Evolutionary conservation across 2,888 invertebrate species (phyloP), one percentile per base, ranked within the genome.

Genomic region (Meandrusa payeni): DNA sequence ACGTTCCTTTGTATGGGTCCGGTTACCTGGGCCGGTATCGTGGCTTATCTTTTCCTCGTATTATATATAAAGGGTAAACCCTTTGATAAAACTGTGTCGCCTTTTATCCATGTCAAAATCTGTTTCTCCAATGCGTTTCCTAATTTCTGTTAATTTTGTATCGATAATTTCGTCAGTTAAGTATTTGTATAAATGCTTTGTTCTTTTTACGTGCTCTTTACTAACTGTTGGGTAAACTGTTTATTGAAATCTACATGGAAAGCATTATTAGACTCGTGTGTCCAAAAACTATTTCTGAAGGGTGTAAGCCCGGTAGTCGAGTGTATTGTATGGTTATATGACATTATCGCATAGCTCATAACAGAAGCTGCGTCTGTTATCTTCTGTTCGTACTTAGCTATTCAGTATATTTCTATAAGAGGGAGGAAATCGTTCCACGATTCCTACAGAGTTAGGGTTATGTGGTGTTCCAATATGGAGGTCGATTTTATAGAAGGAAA

Each of bases 151-250:
- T n/a, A 36, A 20, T 38, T 55, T 56, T 3, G 9, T 17, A 1
- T 31, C 10, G 5, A 32, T 23, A 7, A 49, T 43, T 36, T 42
- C 47, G 5, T 52, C 27, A 5, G 48, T 22, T 4, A 15, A 15
- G 20, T 43, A 37, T 36, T 45, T 23, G n/a, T 52, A 51, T 6
- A 51, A 9, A 1, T 42, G 19, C 31, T 42, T 50, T 7, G 46
- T 20, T 7, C 44, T 26, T 29, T 45, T 54, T 5, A 33, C 40
- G 43, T 52, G 50, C 3, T 53, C 48, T 22, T 10, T 1, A 53
- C 5, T 20, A 51, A 10, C 15, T 42, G 38, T 34, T 39, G 46
- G 0, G 38, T 46, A 11, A 31, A 47, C 5, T 46, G 29, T 39
- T 41, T 47, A 6, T 46, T 38, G 11, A 31, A 41, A 19, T 52